Conservation (phyloP, 2,888 invertebrate species). For the Dryobota labecula region DNA sequence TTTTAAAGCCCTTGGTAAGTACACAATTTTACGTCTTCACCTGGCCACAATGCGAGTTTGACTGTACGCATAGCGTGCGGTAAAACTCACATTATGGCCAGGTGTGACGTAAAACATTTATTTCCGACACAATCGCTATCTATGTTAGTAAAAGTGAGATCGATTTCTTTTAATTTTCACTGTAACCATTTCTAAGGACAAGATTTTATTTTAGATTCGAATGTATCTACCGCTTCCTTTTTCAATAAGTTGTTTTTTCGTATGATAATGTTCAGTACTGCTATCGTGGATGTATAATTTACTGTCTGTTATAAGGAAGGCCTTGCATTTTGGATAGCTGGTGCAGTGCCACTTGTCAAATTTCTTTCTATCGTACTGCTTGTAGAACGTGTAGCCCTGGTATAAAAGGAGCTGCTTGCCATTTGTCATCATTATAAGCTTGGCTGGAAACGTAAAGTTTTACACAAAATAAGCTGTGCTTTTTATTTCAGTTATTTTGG, state of each 20-base stretch:
- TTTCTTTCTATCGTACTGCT: conserved; percentile 19
- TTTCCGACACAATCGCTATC: not conserved
- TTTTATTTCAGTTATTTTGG: not conserved
- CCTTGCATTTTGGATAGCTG: conserved; percentile 53
- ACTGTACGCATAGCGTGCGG: too few relatives aligned
- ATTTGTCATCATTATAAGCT: conserved; percentile 49
- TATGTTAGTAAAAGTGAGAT: not conserved
- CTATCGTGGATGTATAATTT: conserved; percentile 14
- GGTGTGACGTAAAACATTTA: not conserved
- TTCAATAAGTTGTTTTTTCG: conserved; percentile 26
- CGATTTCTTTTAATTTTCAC: not conserved
- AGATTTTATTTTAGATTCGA: not conserved
- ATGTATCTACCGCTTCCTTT: not conserved
- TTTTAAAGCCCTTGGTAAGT: too few relatives aligned
- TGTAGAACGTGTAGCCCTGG: conserved; percentile 60
- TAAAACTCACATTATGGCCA: too few relatives aligned
- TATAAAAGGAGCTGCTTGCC: conserved; percentile 33
- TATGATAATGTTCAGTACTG: conserved; percentile 48
- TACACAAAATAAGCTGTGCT: not conserved
- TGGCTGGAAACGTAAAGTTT: conserved; percentile 39
- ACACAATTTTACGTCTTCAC: too few relatives aligned
- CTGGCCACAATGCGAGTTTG: too few relatives aligned
- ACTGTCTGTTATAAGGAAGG: conserved; percentile 33
- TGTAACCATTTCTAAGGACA: not conserved
- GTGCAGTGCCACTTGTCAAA: conserved; percentile 56